Evolutionary conservation across 2,797 vertebrate genomes (phyloP).

Genomic region (Alauda arvensis): DNA sequence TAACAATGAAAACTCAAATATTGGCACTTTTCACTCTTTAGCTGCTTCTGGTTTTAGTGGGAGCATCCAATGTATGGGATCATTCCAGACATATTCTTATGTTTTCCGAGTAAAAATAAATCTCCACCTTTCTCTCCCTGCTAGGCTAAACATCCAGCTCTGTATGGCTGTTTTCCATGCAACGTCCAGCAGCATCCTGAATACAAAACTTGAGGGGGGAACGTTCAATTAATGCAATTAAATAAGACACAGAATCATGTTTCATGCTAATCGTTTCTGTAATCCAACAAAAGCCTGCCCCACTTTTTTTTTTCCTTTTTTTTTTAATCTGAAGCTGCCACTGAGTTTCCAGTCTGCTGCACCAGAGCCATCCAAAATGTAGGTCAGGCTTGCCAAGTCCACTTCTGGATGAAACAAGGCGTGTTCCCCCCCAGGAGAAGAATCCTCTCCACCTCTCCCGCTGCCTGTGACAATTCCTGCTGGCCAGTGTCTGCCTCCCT

Average conservation of each 20-base stretch:
- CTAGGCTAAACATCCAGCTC: neutral
- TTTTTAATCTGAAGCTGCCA: constrained; percentile 10
- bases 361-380: constrained; percentile 45
- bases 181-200: neutral
- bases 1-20: neutral
- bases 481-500: accelerated
- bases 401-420: neutral
- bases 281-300: constrained; percentile 44
- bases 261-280: constrained; percentile 22
- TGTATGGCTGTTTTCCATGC: neutral
- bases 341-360: constrained; percentile 55
- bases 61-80: neutral
- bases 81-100: neutral
- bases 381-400: constrained; percentile 53
- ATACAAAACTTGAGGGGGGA: neutral
- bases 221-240: constrained; percentile 17
- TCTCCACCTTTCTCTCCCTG: neutral
- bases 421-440: neutral
- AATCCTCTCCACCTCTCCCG: accelerated
- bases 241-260: neutral
- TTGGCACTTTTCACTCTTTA: neutral
- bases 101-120: neutral
- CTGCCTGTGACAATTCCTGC: neutral
- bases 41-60: neutral
- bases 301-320: constrained; percentile 26